Evolutionary conservation across 2,113 vertebrate genomes (phyloP).

Genomic region (Xiphophorus couchianus): DNA sequence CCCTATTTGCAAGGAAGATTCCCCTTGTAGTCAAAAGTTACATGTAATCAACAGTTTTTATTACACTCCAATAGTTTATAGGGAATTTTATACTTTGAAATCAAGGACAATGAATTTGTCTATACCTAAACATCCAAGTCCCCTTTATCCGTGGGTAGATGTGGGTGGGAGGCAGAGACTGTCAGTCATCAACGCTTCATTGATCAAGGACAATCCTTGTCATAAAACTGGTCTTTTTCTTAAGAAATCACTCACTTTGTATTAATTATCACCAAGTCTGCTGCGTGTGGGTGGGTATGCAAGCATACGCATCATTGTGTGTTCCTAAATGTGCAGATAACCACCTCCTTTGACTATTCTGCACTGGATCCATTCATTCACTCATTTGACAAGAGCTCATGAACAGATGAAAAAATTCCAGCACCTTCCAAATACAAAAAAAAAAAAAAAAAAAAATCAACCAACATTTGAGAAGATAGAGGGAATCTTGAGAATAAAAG

Average conservation of each 20-base stretch:
- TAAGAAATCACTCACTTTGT: conserved; percentile 84
- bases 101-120: conserved; percentile 49
- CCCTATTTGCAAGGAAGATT: conserved; percentile 7
- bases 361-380: conserved; percentile 34
- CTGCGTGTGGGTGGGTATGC: conserved; percentile 25
- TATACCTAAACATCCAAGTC: conserved; percentile 66
- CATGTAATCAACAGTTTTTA: conserved; percentile 6
- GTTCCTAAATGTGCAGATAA: conserved; percentile 10
- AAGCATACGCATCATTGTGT: conserved; percentile 1
- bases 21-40: conserved; percentile 4
- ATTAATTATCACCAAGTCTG: conserved; percentile 77
- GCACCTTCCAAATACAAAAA: conserved; percentile 44
- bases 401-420: conserved; percentile 50
- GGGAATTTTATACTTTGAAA: conserved; percentile 35
- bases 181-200: conserved; percentile 80
- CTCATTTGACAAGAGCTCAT: conserved; percentile 34
- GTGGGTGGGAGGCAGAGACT: conserved; percentile 74
- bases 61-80: not conserved
- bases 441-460: conserved; percentile 8
- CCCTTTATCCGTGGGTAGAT: conserved; percentile 68
- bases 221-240: conserved; percentile 80
- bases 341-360: conserved; percentile 37
- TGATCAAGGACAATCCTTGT: conserved; percentile 81
- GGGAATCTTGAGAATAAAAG: not conserved
- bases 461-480: not conserved